phyloP scores from a whole-genome alignment of 2,888 invertebrate species.

The Athetis lepigone region DNA sequence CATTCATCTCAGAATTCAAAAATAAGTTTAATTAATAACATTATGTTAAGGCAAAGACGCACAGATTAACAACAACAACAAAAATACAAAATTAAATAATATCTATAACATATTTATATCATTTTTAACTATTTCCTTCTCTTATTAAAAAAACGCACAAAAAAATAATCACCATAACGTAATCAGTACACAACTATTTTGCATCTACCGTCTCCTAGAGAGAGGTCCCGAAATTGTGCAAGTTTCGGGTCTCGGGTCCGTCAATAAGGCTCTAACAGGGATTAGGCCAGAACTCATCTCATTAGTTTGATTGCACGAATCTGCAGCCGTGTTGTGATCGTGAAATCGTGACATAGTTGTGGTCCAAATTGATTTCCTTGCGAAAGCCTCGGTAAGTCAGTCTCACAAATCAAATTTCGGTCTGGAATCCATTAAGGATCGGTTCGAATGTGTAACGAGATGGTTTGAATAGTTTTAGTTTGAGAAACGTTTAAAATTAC shows the following conservation, averaged over 20 bases:
- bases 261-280: constrained; percentile 74
- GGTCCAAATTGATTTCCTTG: constrained; percentile 57
- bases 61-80: too few species aligned
- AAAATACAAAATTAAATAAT: too few species aligned
- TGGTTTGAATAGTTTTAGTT: constrained; percentile 28
- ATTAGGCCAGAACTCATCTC: constrained; percentile 76
- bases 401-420: constrained; percentile 49
- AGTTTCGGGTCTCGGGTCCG: constrained; percentile 73
- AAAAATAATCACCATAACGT: constrained; percentile 43
- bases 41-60: too few species aligned
- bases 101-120: too few species aligned
- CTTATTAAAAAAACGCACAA: too few species aligned
- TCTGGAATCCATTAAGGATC: constrained; percentile 34
- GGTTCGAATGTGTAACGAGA: constrained; percentile 30
- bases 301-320: constrained; percentile 77
- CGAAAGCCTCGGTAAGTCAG: constrained; percentile 49
- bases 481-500: constrained; percentile 8
- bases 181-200: constrained; percentile 48
- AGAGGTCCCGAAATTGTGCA: constrained; percentile 67
- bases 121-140: too few species aligned
- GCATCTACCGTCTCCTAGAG: constrained; percentile 58
- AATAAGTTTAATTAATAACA: too few species aligned
- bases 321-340: constrained; percentile 66
- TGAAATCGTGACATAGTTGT: constrained; percentile 59
- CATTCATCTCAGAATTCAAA: too few species aligned